These are phyloP conservation scores for Aphelocoma coerulescens DNA, from an alignment of 2,113 vertebrate species.

Conservation along the genomic window DNA sequence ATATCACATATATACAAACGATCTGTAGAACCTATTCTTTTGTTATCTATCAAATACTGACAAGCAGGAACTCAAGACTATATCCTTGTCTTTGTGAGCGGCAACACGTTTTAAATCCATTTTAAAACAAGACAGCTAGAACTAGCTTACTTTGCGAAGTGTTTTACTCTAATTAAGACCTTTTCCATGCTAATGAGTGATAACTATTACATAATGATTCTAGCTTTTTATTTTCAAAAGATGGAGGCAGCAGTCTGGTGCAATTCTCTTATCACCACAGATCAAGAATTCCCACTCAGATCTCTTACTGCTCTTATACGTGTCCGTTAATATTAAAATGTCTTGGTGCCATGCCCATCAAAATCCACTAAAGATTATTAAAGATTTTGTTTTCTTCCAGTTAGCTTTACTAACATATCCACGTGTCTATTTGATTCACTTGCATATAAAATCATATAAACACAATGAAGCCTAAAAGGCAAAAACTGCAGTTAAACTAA, in stretches of 20 bases:
- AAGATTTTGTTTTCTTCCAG: not conserved
- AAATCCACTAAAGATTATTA: not conserved
- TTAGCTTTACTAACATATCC: not conserved
- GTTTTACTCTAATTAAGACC: not conserved
- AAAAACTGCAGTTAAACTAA: not conserved
- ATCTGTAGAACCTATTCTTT: not conserved
- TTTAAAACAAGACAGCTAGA: not conserved
- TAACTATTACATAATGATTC: not conserved
- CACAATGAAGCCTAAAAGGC: not conserved
- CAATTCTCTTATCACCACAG: not conserved
- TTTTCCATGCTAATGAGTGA: not conserved
- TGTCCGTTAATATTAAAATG: not conserved
- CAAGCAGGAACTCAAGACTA: not conserved
- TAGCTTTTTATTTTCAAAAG: not conserved
- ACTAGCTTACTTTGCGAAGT: not conserved
- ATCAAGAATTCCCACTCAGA: not conserved
- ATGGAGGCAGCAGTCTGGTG: not conserved
- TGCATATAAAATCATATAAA: not conserved
- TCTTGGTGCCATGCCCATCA: not conserved
- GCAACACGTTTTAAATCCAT: not conserved
- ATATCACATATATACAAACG: not conserved
- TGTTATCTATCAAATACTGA: not conserved
- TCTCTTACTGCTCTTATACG: not conserved
- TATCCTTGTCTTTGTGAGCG: not conserved
- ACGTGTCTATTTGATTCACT: not conserved